Percentiles rank a stretch among this genome's conserved stretches.
phyloP scores from a whole-genome alignment of 2,113 vertebrate species.

The Platysteira castanea region DNA sequence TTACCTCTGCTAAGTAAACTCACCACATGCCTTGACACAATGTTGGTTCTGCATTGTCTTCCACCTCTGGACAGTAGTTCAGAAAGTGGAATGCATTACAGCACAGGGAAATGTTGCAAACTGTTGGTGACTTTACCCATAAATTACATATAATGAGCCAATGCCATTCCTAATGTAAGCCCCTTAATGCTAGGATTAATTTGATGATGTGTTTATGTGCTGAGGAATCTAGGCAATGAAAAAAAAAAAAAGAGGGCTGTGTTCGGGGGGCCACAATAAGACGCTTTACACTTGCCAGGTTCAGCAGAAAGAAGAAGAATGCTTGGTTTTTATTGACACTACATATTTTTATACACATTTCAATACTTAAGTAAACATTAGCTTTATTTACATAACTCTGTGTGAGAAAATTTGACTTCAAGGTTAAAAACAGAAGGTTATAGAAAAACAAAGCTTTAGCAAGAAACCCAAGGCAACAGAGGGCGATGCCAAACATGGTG shows the following conservation, averaged over 20 bases:
- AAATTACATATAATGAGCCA: background rate
- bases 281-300: too few species aligned
- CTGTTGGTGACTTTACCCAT: background rate
- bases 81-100: background rate
- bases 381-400: too few species aligned
- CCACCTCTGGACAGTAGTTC: background rate
- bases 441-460: too few species aligned
- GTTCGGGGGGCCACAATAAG: too few species aligned
- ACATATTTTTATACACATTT: too few species aligned
- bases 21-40: background rate
- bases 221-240: background rate
- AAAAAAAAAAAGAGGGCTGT: background rate
- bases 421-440: too few species aligned
- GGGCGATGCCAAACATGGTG: background rate
- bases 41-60: background rate
- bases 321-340: too few species aligned
- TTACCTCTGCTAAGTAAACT: background rate
- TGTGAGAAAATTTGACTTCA: too few species aligned
- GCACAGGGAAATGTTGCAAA: background rate
- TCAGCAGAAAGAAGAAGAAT: too few species aligned
- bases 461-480: too few species aligned
- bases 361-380: too few species aligned
- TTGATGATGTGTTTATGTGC: slow-evolving; percentile 1
- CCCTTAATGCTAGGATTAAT: background rate
- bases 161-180: background rate